Evolutionary conservation across 2,797 vertebrate genomes (phyloP).

Genomic region (Enteromius trimaculatus): DNA sequence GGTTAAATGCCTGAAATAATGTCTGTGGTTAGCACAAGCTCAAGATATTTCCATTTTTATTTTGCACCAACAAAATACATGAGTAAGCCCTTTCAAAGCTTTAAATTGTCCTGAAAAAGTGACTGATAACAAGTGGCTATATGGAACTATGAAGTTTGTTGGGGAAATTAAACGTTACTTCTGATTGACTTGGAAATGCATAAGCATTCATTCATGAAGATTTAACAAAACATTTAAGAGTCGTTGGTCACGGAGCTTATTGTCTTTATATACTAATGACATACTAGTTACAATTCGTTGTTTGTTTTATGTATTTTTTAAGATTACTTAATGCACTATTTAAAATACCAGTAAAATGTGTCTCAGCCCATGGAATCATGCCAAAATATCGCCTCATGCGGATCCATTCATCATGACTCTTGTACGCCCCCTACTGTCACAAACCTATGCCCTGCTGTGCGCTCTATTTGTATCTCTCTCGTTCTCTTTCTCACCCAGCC

Average conservation of each 20-base stretch:
- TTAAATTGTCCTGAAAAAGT: background rate
- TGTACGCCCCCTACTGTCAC: slow-evolving; percentile 40
- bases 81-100: background rate
- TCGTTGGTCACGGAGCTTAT: background rate
- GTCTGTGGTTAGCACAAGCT: background rate
- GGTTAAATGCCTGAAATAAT: background rate
- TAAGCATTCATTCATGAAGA: background rate
- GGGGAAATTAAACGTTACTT: background rate
- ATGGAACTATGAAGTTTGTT: background rate
- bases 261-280: background rate
- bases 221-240: background rate
- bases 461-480: slow-evolving; percentile 6
- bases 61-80: background rate
- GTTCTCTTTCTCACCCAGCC: slow-evolving; percentile 37
- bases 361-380: background rate
- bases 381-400: background rate
- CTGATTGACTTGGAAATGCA: background rate
- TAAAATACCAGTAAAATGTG: background rate
- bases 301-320: background rate
- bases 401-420: slow-evolving; percentile 18
- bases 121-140: background rate
- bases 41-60: background rate
- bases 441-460: background rate
- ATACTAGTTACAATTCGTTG: background rate
- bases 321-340: background rate